Conservation (phyloP, 2,888 invertebrate species). For the Diabrotica balteata region DNA sequence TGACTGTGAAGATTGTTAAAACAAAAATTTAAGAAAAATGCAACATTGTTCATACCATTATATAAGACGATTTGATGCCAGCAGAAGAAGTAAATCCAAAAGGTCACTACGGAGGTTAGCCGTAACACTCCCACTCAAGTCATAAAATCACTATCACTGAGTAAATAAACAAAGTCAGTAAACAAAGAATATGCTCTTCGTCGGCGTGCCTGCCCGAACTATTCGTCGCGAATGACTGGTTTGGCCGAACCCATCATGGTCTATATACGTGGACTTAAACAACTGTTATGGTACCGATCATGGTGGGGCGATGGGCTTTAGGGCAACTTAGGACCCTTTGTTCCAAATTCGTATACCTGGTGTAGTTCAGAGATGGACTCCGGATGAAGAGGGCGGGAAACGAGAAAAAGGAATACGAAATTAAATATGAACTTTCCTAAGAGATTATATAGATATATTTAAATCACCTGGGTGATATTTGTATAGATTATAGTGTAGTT, state of each 20-base stretch:
- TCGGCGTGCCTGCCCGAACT: neutral
- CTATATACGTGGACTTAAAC: conserved; percentile 41
- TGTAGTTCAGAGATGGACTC: conserved; percentile 35
- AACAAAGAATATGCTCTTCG: neutral
- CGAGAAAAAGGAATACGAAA: conserved; percentile 1
- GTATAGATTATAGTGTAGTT: too few species aligned
- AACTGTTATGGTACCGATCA: conserved; percentile 39
- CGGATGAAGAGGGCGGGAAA: conserved; percentile 6
- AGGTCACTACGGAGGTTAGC: neutral
- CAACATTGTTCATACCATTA: too few species aligned
- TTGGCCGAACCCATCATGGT: conserved; percentile 37
- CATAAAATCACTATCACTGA: conserved; percentile 26
- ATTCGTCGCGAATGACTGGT: conserved; percentile 29
- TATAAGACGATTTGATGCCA: neutral
- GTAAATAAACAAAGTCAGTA: conserved; percentile 7
- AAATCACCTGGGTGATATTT: too few species aligned
- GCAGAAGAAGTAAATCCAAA: conserved; percentile 19
- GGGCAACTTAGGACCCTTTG: conserved; percentile 41
- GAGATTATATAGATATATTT: neutral
- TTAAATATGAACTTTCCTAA: neutral
- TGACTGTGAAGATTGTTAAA: too few species aligned
- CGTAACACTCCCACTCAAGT: conserved; percentile 6
- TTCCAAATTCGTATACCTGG: conserved; percentile 37
- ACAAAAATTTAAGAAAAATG: too few species aligned
- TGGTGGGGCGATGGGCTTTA: conserved; percentile 39